These are phyloP conservation scores for Chymomyza procnemis DNA, from an alignment of 2,888 invertebrate species.

Conservation along the genomic window DNA sequence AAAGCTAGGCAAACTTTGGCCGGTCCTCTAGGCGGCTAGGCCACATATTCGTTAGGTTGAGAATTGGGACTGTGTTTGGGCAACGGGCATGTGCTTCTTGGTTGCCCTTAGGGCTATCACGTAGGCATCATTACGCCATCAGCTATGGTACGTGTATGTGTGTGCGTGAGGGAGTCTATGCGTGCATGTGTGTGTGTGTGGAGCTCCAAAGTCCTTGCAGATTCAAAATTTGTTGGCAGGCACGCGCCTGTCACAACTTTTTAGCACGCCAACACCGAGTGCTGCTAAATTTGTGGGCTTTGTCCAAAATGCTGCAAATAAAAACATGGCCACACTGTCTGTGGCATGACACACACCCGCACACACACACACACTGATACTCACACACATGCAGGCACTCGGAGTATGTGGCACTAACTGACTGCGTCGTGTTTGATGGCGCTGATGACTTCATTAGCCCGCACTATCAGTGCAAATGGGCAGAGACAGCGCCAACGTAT, in stretches of 20 bases:
- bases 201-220: neutral
- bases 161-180: slow-evolving; percentile 10
- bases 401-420: too few relatives aligned
- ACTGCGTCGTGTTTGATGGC: slow-evolving; percentile 50
- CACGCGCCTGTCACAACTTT: neutral
- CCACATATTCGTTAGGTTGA: slow-evolving; percentile 45
- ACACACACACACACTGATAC: neutral
- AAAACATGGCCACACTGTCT: slow-evolving; percentile 37
- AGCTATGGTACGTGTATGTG: slow-evolving; percentile 23
- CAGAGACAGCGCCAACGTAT: slow-evolving; percentile 29
- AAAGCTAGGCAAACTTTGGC: slow-evolving; percentile 53
- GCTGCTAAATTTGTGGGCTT: slow-evolving; percentile 41
- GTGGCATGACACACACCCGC: neutral
- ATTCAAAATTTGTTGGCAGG: slow-evolving; percentile 21
- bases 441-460: slow-evolving; percentile 69
- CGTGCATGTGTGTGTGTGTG: neutral
- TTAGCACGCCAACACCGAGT: slow-evolving; percentile 22
- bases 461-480: slow-evolving; percentile 62
- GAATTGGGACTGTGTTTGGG: neutral
- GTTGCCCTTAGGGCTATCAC: slow-evolving; percentile 46
- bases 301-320: slow-evolving; percentile 53
- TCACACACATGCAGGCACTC: too few relatives aligned
- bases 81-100: neutral
- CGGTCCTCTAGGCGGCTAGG: slow-evolving; percentile 32
- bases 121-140: slow-evolving; percentile 72